Conservation (phyloP, 1,140 invertebrate species). For the Temnothorax curvispinosus region DNA sequence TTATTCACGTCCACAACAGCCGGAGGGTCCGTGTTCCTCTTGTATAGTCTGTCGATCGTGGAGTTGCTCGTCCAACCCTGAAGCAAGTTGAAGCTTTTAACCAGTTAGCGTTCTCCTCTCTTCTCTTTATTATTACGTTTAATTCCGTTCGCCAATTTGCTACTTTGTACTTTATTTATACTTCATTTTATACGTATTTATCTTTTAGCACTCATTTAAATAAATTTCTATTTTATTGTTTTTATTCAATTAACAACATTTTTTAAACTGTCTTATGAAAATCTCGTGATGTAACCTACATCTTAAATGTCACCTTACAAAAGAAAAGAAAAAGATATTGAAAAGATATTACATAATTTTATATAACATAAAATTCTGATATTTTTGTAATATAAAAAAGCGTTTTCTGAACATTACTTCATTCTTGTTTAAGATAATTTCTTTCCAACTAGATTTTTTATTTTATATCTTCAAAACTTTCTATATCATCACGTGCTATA, state of each 20-base stretch:
- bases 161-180: conserved; percentile 1
- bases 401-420: background rate
- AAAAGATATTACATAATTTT: background rate
- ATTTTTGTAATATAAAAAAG: background rate
- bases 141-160: background rate
- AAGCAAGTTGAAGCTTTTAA: conserved; percentile 48
- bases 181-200: background rate
- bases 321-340: background rate
- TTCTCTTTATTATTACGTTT: background rate
- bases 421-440: background rate
- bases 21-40: conserved; percentile 65
- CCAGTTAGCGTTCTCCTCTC: background rate
- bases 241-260: conserved; percentile 1
- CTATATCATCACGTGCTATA: background rate
- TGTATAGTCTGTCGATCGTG: conserved; percentile 69
- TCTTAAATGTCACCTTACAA: background rate
- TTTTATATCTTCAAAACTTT: background rate
- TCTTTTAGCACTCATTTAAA: background rate
- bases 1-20: conserved; percentile 71
- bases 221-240: background rate
- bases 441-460: background rate
- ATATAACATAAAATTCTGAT: background rate
- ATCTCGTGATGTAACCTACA: background rate
- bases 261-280: background rate
- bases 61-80: conserved; percentile 79